Evolutionary conservation across 2,888 invertebrate species (phyloP).

Genomic region (Seira ritae): DNA sequence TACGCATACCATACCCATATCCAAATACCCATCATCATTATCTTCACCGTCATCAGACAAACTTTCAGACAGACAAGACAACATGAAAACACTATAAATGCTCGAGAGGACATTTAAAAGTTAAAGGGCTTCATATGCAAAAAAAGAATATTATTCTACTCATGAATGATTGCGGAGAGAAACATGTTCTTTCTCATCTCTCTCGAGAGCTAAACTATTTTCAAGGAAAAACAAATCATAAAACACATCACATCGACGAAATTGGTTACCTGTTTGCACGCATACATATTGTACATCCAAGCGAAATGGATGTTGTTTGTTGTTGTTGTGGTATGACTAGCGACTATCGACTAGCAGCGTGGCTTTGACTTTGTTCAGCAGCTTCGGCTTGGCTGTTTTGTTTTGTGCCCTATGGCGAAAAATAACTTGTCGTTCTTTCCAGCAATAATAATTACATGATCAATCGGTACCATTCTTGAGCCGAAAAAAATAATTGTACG

Average conservation of each 20-base stretch:
- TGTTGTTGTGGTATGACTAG: no score
- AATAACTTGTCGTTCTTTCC: not conserved
- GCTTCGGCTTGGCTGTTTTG: not conserved
- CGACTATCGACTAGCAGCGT: no score
- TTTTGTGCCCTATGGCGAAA: conserved; percentile 4
- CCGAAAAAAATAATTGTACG: conserved; percentile 15
- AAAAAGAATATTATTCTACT: not conserved
- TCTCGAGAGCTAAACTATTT: conserved; percentile 15
- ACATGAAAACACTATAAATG: not conserved
- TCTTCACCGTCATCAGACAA: not conserved
- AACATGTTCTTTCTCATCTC: conserved; percentile 7
- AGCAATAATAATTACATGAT: conserved; percentile 1
- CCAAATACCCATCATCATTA: not conserved
- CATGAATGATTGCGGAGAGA: not conserved
- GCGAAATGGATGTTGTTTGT: not conserved
- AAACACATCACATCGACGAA: conserved; percentile 20
- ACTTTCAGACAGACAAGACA: not conserved
- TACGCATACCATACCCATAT: not conserved
- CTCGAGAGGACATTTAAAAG: conserved; percentile 50
- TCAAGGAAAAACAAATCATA: conserved; percentile 60
- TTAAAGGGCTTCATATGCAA: conserved; percentile 36
- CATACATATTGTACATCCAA: not conserved
- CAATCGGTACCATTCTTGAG: not conserved
- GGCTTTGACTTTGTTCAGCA: no score
- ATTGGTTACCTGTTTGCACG: not conserved